Evolutionary conservation across 2,888 invertebrate genomes (phyloP).

Genomic region (Ornithoptera priamus): DNA sequence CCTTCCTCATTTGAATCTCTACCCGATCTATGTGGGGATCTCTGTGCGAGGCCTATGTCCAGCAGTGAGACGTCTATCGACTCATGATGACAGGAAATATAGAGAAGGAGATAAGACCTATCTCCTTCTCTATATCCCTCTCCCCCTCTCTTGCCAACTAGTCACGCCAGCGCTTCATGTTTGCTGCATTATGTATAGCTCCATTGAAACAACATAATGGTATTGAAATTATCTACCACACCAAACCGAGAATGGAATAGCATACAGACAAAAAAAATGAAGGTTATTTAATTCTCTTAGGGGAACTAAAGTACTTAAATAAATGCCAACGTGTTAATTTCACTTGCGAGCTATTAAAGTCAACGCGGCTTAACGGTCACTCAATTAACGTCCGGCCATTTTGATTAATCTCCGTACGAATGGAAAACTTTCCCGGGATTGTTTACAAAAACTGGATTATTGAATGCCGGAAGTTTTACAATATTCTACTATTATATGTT

Average conservation of each 20-base stretch:
- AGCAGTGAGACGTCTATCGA: too few relatives aligned
- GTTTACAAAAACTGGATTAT: constrained; percentile 28
- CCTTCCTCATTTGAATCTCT: too few relatives aligned
- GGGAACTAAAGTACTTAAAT: constrained; percentile 22
- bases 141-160: too few relatives aligned
- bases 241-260: neutral
- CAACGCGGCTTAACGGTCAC: constrained; percentile 29
- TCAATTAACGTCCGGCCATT: constrained; percentile 29
- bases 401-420: constrained; percentile 29
- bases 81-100: too few relatives aligned
- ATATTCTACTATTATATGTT: constrained; percentile 1
- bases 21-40: too few relatives aligned
- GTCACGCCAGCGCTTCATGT: too few relatives aligned
- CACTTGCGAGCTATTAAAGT: constrained; percentile 29
- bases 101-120: too few relatives aligned
- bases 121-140: too few relatives aligned
- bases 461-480: constrained; percentile 12
- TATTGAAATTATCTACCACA: too few relatives aligned
- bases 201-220: too few relatives aligned
- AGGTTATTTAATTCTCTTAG: constrained; percentile 12
- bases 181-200: too few relatives aligned
- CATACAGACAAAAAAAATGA: constrained; percentile 1
- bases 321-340: constrained; percentile 28
- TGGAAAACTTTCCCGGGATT: constrained; percentile 26
- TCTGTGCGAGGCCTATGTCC: too few relatives aligned